Evolutionary conservation across 2,888 invertebrate genomes (phyloP), one percentile per base, ranked within the genome.

Genomic region (Ochlodes sylvanus): DNA sequence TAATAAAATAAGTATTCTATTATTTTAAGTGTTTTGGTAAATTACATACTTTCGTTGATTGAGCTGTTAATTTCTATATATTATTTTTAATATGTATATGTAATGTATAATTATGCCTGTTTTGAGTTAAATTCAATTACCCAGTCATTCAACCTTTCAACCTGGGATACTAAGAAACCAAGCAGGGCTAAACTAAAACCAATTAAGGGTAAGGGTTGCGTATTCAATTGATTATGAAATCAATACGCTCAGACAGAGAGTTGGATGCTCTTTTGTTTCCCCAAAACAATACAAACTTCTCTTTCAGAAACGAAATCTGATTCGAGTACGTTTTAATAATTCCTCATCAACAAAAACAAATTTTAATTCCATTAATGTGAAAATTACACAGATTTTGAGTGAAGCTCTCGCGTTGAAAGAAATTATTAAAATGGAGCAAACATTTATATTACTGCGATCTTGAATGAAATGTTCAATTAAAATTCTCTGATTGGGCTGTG

Each of bases 401-500:
- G 50, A 62, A 50, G 61, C 61, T 15, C 44, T 34, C 15, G n/a
- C 15, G 2, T 7, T n/a, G 34, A 50, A 27, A 52, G 38, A 27
- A 55, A 63, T 55, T 64, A 64, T 64, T 64, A 38, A 57, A 64
- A 50, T 38, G 56, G 50, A 66, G 21, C 41, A 60, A 66, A 66
- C 32, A 66, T 66, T 66, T 66, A 42, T 58, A 47, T 47, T 34
- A 19, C 56, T n/a, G 6, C 41, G 42, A 57, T 68, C 41, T 71
- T 57, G 70, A 67, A 70, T 71, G 72, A 74, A 70, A 73, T 64
- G 69, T 69, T 70, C 75, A 76, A 75, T 77, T 74, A 77, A 73
- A 71, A 69, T 58, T 68, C 69, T 70, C 73, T 74, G 76, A 77
- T 77, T 77, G 74, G 73, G 64, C 68, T 69, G 70, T 76, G 71